A percentile compares a stretch with the other conserved stretches of the same genome.
phyloP scores from a whole-genome alignment of 2,113 vertebrate genomes.

The human (Homo sapiens) region GRCh38 chr4:13498001-13498500 shows the following conservation, averaged over 20 bases:
- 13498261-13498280: neutral
- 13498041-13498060: neutral
- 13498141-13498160: neutral
- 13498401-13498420: neutral
- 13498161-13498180: neutral
- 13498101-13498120: neutral
- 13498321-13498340: slow-evolving; percentile 41
- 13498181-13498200: slow-evolving; percentile 13
- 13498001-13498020: neutral
- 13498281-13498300: neutral
- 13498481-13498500: neutral
- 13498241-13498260: slow-evolving; percentile 18
- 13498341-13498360: neutral
- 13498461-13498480: neutral
- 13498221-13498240: slow-evolving; percentile 16
- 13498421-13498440: neutral
- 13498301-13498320: neutral
- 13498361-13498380: neutral
- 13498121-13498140: neutral
- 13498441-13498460: neutral
- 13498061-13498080: neutral
- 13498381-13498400: neutral
- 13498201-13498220: neutral
- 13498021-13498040: neutral
- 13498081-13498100: neutral